phyloP scores from a whole-genome alignment of 1,140 invertebrate genomes.

The Polypedilum vanderplanki region DNA sequence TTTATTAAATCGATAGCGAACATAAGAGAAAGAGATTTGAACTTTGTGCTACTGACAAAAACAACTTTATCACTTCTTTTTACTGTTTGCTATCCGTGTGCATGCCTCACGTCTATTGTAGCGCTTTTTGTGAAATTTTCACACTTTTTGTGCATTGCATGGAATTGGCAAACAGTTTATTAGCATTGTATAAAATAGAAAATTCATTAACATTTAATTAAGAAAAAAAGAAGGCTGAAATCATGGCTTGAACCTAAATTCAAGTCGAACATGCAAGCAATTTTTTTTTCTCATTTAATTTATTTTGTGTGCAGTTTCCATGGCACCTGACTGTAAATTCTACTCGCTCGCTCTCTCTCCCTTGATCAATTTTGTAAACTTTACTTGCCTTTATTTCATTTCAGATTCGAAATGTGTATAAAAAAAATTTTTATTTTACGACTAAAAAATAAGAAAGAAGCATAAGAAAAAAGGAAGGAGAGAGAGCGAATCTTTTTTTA shows the following conservation, averaged over 20 bases:
- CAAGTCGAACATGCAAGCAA: background rate
- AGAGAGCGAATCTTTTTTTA: background rate
- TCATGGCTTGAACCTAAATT: constrained; percentile 1
- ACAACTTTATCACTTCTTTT: background rate
- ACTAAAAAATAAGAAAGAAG: background rate
- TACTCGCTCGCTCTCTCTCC: background rate
- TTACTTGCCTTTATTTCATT: constrained; percentile 6
- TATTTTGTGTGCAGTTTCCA: background rate
- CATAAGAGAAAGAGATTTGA: background rate
- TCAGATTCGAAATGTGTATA: background rate
- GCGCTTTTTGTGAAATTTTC: background rate
- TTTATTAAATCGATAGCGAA: background rate
- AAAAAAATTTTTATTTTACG: background rate
- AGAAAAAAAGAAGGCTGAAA: background rate
- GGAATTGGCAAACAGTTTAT: background rate
- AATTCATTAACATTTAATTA: constrained; percentile 20
- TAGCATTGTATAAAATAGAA: background rate
- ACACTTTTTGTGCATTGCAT: background rate
- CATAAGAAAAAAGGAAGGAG: background rate
- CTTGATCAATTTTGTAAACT: constrained; percentile 11
- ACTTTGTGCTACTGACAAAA: background rate
- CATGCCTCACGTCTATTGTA: too few species aligned
- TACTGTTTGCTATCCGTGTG: too few species aligned
- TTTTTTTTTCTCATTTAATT: background rate
- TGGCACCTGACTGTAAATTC: background rate